Conservation (phyloP, 2,888 invertebrate genomes). For the Agrochola circellaris region DNA sequence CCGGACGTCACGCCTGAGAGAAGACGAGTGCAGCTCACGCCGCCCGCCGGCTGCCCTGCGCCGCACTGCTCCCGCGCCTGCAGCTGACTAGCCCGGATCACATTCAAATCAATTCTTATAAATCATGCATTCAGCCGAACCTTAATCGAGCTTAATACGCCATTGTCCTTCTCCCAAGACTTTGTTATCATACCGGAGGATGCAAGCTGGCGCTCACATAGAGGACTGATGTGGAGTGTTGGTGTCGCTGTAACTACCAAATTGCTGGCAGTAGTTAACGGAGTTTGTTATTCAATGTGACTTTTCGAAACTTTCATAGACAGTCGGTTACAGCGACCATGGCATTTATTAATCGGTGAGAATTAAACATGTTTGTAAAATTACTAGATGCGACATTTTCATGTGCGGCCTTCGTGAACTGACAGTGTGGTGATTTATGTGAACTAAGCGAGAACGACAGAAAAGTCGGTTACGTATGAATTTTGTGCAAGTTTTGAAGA, state of each 20-base stretch:
- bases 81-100: conserved; percentile 63
- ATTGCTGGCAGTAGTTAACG: conserved; percentile 1
- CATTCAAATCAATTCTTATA: conserved; percentile 70
- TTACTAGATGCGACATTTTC: not conserved
- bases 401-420: not conserved
- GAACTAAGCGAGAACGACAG: not conserved
- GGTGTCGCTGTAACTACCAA: conserved; percentile 44
- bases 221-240: conserved; percentile 39
- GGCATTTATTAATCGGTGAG: conserved; percentile 1
- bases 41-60: conserved; percentile 66
- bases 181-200: conserved; percentile 42
- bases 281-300: conserved; percentile 21
- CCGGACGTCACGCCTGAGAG: conserved; percentile 88
- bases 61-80: conserved; percentile 49
- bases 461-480: not conserved
- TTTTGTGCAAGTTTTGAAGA: not conserved
- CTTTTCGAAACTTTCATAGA: conserved; percentile 13
- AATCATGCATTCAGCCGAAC: conserved; percentile 70
- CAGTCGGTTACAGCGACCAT: not conserved
- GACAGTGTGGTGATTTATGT: conserved; percentile 34
- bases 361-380: conserved; percentile 8
- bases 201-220: conserved; percentile 27
- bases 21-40: conserved; percentile 84
- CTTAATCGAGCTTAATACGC: conserved; percentile 61
- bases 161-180: conserved; percentile 41